Base-by-base conservation (phyloP, 64 coral and sea anemone species). In the Actinia equina region DNA sequence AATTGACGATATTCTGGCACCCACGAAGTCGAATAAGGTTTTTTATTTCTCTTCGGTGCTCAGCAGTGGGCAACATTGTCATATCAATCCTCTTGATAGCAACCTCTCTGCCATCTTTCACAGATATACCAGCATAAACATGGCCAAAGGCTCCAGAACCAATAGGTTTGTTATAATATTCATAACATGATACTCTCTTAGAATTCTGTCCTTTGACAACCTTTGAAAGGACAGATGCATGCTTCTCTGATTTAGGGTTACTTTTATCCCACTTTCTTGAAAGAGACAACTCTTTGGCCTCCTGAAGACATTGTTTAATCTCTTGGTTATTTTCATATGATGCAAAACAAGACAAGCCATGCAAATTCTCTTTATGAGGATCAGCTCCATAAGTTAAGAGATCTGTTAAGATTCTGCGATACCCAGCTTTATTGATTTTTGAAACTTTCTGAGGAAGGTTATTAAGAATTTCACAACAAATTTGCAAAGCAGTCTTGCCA, bases 111-210 rank as follows among this genome's bases (percentile, higher is more conserved):
- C 90, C 90, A 51, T 88, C 82, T 74, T 55, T 86, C 17, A 82
- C 78, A 76, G 83, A 43, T 16, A 92, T 74, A 17, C 86, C 90
- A 77, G 85, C 56, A 70, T 82, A 76, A n/a, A 92, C 85, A 22
- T 92, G 23, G 69, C 90, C 79, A 74, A 92, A 92, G 13, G 85
- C 85, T n/a, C 90, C 90, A 26, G 57, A 83, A 53, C 90, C 90
- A 17, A 92, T 92, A 44, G 86, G 86, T 51, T 88, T n/a, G 63
- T 71, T 88, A 49, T 88, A 86, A 67, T 83, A 92, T 18, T 87
- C 77, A 83, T 57, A 87, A 7, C 22, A 70, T 23, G 61, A 19
- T n/a, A 88, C 52, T 43, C 79, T 27, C 42, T 53, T 83, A 20
- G 77, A 84, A 13, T 92, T 87, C 26, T 88, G 86, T 19, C 79